These are phyloP conservation scores for Plectropomus leopardus DNA, from an alignment of 2,113 vertebrate species.

Conservation along the genomic window DNA sequence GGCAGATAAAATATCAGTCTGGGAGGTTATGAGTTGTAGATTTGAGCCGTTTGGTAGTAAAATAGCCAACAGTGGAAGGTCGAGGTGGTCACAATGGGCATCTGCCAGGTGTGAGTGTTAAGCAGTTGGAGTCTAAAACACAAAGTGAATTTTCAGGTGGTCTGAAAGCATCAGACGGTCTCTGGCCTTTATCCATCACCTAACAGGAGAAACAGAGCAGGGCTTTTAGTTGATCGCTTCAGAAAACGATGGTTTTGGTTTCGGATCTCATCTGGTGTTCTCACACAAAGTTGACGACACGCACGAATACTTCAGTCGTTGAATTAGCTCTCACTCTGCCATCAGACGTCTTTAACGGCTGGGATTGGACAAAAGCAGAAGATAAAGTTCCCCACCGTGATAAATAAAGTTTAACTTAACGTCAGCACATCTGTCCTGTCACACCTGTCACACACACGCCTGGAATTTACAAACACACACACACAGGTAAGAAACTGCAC, in stretches of 20 bases:
- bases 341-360: background rate
- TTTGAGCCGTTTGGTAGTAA: slow-evolving; percentile 28
- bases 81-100: background rate
- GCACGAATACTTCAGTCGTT: background rate
- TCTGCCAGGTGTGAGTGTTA: slow-evolving; percentile 33
- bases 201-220: background rate
- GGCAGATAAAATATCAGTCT: slow-evolving; percentile 41
- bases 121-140: slow-evolving; percentile 6
- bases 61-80: background rate
- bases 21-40: slow-evolving; percentile 26
- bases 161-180: background rate
- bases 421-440: background rate
- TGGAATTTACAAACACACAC: background rate
- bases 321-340: background rate
- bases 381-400: background rate
- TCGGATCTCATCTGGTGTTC: background rate
- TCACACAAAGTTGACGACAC: background rate
- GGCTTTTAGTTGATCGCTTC: background rate
- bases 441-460: background rate
- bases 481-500: background rate
- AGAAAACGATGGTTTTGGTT: background rate
- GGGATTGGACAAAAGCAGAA: background rate
- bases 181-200: background rate
- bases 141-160: background rate
- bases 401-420: background rate